Percentiles rank a stretch among this genome's conserved stretches.
Conservation (phyloP, 2,797 vertebrate genomes). For the Calcarius lapponicus region DNA sequence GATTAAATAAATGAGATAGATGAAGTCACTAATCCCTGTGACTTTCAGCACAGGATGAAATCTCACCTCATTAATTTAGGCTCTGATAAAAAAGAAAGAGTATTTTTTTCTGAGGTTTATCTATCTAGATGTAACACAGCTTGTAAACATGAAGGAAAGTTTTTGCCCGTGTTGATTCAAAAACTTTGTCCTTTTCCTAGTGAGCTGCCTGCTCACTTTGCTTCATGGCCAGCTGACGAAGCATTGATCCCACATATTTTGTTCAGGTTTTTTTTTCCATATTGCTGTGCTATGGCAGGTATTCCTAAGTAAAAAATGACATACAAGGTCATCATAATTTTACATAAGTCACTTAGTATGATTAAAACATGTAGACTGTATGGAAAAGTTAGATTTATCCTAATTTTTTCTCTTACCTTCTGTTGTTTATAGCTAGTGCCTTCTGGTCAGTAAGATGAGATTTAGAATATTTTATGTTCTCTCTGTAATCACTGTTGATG, state of each 20-base stretch:
- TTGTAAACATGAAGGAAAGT: background rate
- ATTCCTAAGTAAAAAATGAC: background rate
- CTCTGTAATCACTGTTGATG: background rate
- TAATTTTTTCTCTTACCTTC: background rate
- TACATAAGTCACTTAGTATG: background rate
- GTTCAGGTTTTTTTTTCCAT: background rate
- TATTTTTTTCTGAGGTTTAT: background rate
- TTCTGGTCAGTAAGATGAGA: background rate
- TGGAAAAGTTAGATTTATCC: background rate
- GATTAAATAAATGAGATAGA: background rate
- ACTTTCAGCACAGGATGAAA: background rate
- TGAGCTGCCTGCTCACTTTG: background rate
- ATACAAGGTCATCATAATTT: background rate
- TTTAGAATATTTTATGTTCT: background rate
- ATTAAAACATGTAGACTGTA: background rate
- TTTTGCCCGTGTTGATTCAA: background rate
- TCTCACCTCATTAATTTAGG: background rate
- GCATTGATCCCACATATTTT: background rate
- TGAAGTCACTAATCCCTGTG: background rate
- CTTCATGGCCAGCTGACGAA: background rate
- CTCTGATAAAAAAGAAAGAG: background rate
- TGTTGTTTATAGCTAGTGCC: background rate
- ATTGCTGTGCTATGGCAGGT: background rate
- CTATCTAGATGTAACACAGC: background rate
- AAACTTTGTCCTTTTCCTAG: background rate